These are phyloP conservation scores for Tringa solitaria DNA, from an alignment of 2,113 vertebrate species.

Conservation along the genomic window DNA sequence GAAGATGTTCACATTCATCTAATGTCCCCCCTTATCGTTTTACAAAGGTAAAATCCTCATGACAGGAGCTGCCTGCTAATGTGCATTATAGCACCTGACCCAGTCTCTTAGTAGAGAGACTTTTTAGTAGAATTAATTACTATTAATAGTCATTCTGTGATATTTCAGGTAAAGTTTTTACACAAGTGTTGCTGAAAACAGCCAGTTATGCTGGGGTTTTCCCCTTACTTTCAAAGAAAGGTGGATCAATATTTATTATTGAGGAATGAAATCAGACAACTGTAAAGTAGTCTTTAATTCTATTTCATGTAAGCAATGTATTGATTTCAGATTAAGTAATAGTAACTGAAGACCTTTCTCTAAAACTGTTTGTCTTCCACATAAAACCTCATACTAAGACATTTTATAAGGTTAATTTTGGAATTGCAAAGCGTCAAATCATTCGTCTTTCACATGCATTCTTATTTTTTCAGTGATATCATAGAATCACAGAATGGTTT, in stretches of 20 bases:
- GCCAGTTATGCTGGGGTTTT: neutral
- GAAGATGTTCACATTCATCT: neutral
- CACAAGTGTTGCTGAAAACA: neutral
- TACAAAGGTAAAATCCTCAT: neutral
- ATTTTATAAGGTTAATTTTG: neutral
- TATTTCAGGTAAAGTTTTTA: neutral
- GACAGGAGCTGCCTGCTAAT: neutral
- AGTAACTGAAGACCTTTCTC: neutral
- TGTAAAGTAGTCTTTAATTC: neutral
- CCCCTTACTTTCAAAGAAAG: neutral
- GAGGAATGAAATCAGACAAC: slow-evolving; percentile 5
- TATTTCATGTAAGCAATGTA: neutral
- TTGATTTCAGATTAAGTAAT: slow-evolving; percentile 24
- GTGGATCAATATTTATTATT: slow-evolving; percentile 7
- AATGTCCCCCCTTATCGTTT: neutral
- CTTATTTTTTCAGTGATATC: neutral
- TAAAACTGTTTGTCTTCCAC: neutral
- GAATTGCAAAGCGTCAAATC: neutral
- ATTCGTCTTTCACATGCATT: accelerated
- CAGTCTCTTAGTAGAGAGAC: neutral
- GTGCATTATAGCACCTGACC: neutral
- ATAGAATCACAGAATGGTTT: neutral
- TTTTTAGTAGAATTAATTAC: neutral
- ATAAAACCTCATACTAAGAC: neutral
- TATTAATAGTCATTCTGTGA: neutral